Conservation (phyloP, 2,797 vertebrate genomes). For the Centroberyx gerrardi region DNA sequence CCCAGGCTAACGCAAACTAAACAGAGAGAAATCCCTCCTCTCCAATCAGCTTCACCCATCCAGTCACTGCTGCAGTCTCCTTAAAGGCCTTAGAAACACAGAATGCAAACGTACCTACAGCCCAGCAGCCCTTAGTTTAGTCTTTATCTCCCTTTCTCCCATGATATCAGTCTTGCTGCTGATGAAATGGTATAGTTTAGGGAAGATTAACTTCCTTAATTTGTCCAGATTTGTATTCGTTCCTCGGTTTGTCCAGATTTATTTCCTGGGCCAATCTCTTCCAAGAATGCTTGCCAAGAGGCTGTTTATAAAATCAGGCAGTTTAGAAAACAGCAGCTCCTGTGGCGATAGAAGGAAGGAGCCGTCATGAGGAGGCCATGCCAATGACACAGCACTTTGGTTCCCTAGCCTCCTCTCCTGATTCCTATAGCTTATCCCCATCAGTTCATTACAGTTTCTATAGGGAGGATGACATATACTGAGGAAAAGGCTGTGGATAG, state of each 20-base stretch:
- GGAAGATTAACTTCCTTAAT: not conserved
- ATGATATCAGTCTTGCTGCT: not conserved
- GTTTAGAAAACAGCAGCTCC: not conserved
- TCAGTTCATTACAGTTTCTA: not conserved
- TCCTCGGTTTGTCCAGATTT: not conserved
- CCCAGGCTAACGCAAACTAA: not conserved
- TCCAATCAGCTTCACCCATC: constrained; percentile 8
- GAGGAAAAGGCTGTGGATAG: too few species aligned
- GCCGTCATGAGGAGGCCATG: not conserved
- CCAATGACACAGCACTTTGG: not conserved
- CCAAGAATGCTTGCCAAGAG: not conserved
- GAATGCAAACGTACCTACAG: constrained; percentile 27
- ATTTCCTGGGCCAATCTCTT: not conserved
- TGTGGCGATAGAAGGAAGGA: not conserved
- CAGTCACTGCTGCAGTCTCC: constrained; percentile 35
- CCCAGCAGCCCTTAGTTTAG: too few species aligned
- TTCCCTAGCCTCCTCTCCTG: not conserved
- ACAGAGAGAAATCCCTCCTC: not conserved
- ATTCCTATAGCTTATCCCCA: not conserved
- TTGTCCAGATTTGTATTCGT: not conserved
- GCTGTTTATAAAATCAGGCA: not conserved
- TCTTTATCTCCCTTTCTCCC: not conserved
- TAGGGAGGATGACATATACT: not conserved
- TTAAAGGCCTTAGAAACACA: constrained; percentile 55
- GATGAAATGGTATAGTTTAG: not conserved